A percentile compares a stretch with the other conserved stretches of the same genome.
Conservation (phyloP, 2,888 invertebrate species). For the Leptinotarsa juncta region DNA sequence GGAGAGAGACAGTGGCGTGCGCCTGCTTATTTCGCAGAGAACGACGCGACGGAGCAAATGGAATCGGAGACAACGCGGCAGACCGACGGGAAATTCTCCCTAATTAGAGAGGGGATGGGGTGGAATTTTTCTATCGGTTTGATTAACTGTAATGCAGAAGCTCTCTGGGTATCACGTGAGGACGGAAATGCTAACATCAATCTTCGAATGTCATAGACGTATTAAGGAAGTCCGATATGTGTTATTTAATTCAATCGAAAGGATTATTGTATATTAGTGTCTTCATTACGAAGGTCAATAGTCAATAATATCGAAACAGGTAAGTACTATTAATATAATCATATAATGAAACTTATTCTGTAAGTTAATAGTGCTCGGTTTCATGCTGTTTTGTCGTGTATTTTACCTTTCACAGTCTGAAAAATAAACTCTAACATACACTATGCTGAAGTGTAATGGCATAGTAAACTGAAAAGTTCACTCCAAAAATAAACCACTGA, state of each 20-base stretch:
- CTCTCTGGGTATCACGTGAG: background rate
- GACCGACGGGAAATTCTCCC: background rate
- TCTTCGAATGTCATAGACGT: background rate
- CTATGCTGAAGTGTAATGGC: too few species aligned
- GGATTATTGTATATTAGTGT: too few species aligned
- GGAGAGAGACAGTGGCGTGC: constrained; percentile 41
- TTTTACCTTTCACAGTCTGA: too few species aligned
- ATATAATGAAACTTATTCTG: too few species aligned
- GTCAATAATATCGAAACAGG: too few species aligned
- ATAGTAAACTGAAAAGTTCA: too few species aligned
- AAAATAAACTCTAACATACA: too few species aligned
- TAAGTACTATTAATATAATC: too few species aligned
- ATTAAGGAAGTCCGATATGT: background rate
- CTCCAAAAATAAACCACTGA: too few species aligned
- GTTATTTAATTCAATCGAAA: background rate
- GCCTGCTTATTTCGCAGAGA: constrained; percentile 11
- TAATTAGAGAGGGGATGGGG: background rate
- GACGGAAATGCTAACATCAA: background rate
- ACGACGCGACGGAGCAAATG: constrained; percentile 2
- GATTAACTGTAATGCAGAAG: background rate
- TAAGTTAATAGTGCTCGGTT: too few species aligned
- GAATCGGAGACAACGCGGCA: constrained; percentile 8
- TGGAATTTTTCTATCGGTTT: constrained; percentile 13
- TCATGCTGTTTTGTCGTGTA: too few species aligned
- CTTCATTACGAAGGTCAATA: too few species aligned